Conservation (phyloP, 1,140 invertebrate genomes). For the Drosophila subobscura region DNA sequence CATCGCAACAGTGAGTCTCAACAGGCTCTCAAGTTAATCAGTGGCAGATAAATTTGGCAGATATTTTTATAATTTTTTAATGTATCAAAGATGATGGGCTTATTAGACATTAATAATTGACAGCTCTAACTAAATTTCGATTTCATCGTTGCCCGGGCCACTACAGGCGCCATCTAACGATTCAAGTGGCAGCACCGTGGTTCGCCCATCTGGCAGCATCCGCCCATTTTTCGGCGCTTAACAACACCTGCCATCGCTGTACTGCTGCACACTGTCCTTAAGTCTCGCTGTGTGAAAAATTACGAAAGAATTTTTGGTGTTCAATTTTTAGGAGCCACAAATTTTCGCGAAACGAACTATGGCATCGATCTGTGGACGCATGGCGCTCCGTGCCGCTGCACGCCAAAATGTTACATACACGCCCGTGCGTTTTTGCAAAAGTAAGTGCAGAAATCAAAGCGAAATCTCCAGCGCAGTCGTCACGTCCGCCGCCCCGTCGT, state of each 20-base stretch:
- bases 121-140: too few species aligned
- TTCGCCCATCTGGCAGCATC: too few species aligned
- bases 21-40: too few species aligned
- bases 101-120: conserved; percentile 1
- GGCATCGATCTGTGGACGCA: conserved; percentile 86
- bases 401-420: conserved; percentile 84
- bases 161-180: conserved; percentile 15
- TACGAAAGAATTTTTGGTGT: conserved; percentile 77
- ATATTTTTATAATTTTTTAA: too few species aligned
- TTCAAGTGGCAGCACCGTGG: too few species aligned
- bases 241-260: background rate
- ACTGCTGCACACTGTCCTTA: conserved; percentile 37
- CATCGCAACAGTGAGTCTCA: too few species aligned
- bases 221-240: background rate
- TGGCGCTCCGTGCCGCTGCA: conserved; percentile 84
- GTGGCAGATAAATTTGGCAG: too few species aligned
- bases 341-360: conserved; percentile 84
- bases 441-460: conserved; percentile 76
- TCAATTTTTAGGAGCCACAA: conserved; percentile 64
- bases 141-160: conserved; percentile 25
- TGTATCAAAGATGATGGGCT: too few species aligned
- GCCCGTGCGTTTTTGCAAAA: conserved; percentile 83
- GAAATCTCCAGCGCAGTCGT: conserved; percentile 12
- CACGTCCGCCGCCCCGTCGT: conserved; percentile 42
- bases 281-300: conserved; percentile 71